Percentiles rank a stretch among this genome's conserved stretches.
Evolutionary conservation across 2,113 vertebrate species (phyloP).

Genomic region (Apus apus): DNA sequence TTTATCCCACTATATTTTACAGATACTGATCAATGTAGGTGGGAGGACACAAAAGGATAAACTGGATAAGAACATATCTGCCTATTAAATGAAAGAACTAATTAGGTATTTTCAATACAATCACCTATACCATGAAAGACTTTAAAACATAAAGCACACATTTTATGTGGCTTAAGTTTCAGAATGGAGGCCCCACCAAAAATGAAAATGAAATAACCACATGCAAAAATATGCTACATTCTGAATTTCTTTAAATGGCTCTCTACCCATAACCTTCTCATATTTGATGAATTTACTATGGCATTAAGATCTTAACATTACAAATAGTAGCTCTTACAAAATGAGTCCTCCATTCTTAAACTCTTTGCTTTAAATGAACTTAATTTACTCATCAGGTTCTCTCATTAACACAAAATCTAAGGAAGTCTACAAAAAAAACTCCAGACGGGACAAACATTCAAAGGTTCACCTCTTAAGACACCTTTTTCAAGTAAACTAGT

Average conservation of each 20-base stretch:
- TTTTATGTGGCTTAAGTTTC: not conserved
- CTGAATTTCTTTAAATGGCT: not conserved
- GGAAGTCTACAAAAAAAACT: not conserved
- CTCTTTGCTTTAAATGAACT: not conserved
- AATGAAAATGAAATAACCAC: not conserved
- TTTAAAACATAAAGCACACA: fast-evolving
- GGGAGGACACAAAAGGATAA: not conserved
- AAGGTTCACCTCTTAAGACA: not conserved
- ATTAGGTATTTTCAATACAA: not conserved
- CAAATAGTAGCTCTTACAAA: not conserved
- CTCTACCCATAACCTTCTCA: not conserved
- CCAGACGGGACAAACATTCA: not conserved
- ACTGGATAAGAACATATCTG: not conserved
- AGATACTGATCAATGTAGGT: not conserved
- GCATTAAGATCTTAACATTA: not conserved
- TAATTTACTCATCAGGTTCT: not conserved
- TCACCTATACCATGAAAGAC: not conserved
- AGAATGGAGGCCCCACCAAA: not conserved
- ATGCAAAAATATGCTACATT: not conserved
- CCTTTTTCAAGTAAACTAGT: not conserved
- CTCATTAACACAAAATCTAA: not conserved
- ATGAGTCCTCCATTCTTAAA: not conserved
- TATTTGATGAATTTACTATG: not conserved
- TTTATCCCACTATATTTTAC: not conserved
- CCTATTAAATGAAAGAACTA: not conserved